Percentiles rank a stretch among this genome's conserved stretches.
These are phyloP conservation scores for Pachyrhynchus sulphureomaculatus DNA, from an alignment of 1,140 invertebrate species.

Conservation along the genomic window DNA sequence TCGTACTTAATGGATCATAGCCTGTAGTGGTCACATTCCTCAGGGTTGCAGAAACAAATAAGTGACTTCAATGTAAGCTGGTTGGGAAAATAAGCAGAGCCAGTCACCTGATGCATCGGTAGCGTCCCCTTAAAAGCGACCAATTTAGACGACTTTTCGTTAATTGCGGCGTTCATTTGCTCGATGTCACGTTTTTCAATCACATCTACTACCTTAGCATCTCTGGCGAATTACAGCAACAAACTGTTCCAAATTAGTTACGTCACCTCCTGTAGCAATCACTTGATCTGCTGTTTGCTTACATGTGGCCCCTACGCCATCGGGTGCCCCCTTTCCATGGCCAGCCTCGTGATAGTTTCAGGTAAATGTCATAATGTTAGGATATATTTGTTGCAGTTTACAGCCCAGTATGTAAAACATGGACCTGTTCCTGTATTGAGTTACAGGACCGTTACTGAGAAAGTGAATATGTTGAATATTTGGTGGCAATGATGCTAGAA, in stretches of 20 bases:
- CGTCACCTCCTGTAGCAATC: slow-evolving; percentile 26
- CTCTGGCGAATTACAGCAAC: slow-evolving; percentile 33
- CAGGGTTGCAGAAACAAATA: too few relatives aligned
- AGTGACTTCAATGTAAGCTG: too few relatives aligned
- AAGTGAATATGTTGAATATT: neutral
- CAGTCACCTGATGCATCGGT: neutral
- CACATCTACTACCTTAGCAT: slow-evolving; percentile 29
- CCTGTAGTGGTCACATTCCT: too few relatives aligned
- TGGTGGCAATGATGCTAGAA: neutral
- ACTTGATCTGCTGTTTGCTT: slow-evolving; percentile 4
- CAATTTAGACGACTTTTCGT: slow-evolving; percentile 19
- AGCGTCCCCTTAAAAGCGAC: slow-evolving; percentile 37
- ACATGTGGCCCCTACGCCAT: slow-evolving; percentile 60
- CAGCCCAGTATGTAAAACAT: slow-evolving; percentile 17
- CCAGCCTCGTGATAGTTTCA: slow-evolving; percentile 19
- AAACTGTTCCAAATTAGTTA: slow-evolving; percentile 38
- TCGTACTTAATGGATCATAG: too few relatives aligned
- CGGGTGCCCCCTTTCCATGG: slow-evolving; percentile 25
- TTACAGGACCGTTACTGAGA: neutral
- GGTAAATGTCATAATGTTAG: neutral
- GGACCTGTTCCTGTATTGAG: neutral
- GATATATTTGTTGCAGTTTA: neutral
- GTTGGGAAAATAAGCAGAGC: too few relatives aligned
- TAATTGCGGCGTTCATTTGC: slow-evolving; percentile 21
- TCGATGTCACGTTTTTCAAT: slow-evolving; percentile 33